Evolutionary conservation across 2,113 vertebrate species (phyloP), one percentile per base, ranked within the genome.

Genomic region (Ciconia stormi): DNA sequence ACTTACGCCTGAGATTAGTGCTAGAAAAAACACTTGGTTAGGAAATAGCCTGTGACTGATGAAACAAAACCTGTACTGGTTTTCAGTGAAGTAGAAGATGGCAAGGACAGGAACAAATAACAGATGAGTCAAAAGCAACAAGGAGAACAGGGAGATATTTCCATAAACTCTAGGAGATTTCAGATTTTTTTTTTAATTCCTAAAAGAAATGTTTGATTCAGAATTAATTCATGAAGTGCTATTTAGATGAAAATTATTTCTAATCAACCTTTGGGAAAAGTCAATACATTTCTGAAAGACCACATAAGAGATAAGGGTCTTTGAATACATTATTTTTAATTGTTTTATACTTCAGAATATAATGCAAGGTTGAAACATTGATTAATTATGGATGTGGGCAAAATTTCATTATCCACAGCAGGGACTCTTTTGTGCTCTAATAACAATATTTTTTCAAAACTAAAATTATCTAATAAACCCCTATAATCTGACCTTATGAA

Each of bases 171-270:
- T 82, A 55, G 34, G 40, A 76, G 34, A 89, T 89, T 88, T 58
- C 16, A 79, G 15, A 69, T 46, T 82, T 26, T 69, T 89, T 84
- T 17, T 7, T 50, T 38, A 9, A 53, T 58, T 89, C 47, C 30
- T 90, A 29, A 88, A 94, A 80, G 27, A 95, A 96, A 83, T 86
- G 23, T 72, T 82, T 95, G 21, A 93, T 86, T 97, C 46, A 82
- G 46, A 93, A 93, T 92, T 97, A 94, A 95, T 96, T 95, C 0
- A 0, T 95, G 11, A 42, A 94, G 38, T 83, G 18, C 6, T 74
- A 92, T 90, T 96, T 93, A 95, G 56, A 87, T 50, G 17, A 95
- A 94, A 97, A 96, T 95, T 80, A 85, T 92, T 97, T 96, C 61
- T 96, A 83, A 93, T 96, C 77, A 96, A 13, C 59, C 13, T 55